phyloP scores from a whole-genome alignment of 2,797 vertebrate genomes.

The Enteromius trimaculatus region DNA sequence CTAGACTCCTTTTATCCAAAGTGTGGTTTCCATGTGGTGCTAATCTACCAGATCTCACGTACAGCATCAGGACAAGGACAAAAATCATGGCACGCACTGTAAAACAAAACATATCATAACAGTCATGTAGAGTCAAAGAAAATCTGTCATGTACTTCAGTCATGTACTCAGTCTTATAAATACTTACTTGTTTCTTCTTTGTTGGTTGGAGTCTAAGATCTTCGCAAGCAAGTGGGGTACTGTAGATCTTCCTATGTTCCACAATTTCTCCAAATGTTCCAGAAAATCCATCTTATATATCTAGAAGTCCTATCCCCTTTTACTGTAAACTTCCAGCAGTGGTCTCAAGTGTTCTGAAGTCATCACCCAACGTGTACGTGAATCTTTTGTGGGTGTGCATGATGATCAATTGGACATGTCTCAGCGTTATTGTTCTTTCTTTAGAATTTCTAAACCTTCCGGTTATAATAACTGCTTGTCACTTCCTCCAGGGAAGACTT shows the following conservation, averaged over 20 bases:
- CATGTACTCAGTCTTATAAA: background rate
- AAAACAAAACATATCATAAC: background rate
- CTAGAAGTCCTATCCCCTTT: background rate
- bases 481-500: background rate
- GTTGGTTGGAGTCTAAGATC: background rate
- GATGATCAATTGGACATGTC: background rate
- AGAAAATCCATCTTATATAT: constrained; percentile 48
- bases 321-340: background rate
- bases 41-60: background rate
- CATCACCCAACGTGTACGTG: background rate
- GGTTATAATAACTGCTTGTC: background rate
- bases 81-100: constrained; percentile 12
- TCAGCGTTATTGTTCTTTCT: background rate
- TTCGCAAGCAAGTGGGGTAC: background rate
- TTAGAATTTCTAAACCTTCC: constrained; percentile 15
- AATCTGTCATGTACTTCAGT: background rate
- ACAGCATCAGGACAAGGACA: background rate
- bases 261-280: constrained; percentile 8
- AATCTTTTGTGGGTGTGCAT: background rate
- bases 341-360: background rate
- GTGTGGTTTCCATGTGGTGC: background rate
- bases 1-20: background rate
- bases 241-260: background rate
- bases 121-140: no score
- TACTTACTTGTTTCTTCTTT: constrained; percentile 48